phyloP scores from a whole-genome alignment of 2,797 vertebrate species.

The Lophotriccus pileatus region DNA sequence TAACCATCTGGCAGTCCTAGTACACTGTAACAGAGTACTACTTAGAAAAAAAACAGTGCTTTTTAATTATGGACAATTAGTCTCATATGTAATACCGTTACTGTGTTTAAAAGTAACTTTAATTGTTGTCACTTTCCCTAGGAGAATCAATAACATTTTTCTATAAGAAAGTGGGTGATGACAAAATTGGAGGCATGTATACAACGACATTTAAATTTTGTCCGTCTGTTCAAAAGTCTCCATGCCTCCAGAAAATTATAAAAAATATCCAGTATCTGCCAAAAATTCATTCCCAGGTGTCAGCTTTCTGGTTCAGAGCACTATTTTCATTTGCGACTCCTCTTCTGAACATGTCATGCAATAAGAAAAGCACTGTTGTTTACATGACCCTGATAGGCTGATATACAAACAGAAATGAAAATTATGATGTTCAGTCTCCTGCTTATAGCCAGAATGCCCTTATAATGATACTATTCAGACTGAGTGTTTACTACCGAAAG shows the following conservation, averaged over 20 bases:
- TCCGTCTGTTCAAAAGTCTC: neutral
- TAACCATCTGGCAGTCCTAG: constrained; percentile 9
- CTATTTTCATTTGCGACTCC: neutral
- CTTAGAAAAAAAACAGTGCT: neutral
- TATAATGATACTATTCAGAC: neutral
- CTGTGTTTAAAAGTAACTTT: constrained; percentile 3
- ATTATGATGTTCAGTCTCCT: neutral
- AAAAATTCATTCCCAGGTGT: neutral
- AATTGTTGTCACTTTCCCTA: constrained; percentile 6
- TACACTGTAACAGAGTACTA: neutral
- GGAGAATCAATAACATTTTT: constrained; percentile 11
- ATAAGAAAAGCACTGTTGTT: neutral
- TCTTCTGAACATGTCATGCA: neutral
- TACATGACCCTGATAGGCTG: neutral
- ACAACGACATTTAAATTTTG: neutral
- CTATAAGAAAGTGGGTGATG: neutral
- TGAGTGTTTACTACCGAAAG: neutral
- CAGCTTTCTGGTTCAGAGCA: neutral
- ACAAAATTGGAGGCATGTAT: neutral
- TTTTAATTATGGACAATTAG: constrained; percentile 29
- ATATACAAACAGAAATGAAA: constrained; percentile 6
- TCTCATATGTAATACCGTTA: neutral
- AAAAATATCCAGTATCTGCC: neutral
- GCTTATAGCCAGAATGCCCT: neutral
- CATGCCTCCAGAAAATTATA: neutral